Evolutionary conservation across 2,888 invertebrate genomes (phyloP).

Genomic region (Thera obeliscata): DNA sequence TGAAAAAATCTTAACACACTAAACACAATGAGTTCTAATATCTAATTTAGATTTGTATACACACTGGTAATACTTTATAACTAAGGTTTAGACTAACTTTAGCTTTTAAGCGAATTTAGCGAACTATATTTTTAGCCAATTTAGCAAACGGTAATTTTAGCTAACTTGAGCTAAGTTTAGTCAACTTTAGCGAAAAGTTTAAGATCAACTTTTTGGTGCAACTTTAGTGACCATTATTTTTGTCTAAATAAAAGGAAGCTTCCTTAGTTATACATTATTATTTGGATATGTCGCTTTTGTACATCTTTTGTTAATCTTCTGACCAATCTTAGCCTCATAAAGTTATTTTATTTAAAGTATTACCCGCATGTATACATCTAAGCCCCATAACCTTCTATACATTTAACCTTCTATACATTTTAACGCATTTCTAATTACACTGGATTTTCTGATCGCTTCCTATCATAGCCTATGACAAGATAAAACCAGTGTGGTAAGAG

Average conservation of each 20-base stretch:
- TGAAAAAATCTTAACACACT: slow-evolving; percentile 15
- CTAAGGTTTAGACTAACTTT: not conserved
- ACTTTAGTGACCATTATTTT: not conserved
- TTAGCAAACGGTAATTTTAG: not conserved
- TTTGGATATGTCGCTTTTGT: slow-evolving; percentile 1
- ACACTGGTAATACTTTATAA: slow-evolving; percentile 21
- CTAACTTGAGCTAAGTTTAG: not conserved
- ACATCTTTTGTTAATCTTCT: not conserved
- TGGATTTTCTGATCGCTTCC: not conserved
- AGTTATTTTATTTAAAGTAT: not conserved
- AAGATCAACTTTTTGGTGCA: not conserved
- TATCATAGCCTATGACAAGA: not conserved
- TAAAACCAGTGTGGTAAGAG: not conserved
- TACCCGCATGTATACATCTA: not conserved
- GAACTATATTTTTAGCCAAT: not conserved
- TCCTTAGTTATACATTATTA: not conserved
- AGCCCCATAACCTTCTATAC: not conserved
- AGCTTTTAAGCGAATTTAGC: not conserved
- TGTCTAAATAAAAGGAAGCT: not conserved
- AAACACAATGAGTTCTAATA: slow-evolving; percentile 8
- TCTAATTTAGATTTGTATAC: slow-evolving; percentile 14
- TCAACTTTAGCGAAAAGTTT: not conserved
- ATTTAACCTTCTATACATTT: not conserved
- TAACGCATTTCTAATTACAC: not conserved
- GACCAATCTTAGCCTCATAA: not conserved